Evolutionary conservation across 1,140 invertebrate species (phyloP).

Genomic region (Zaprionus capensis): DNA sequence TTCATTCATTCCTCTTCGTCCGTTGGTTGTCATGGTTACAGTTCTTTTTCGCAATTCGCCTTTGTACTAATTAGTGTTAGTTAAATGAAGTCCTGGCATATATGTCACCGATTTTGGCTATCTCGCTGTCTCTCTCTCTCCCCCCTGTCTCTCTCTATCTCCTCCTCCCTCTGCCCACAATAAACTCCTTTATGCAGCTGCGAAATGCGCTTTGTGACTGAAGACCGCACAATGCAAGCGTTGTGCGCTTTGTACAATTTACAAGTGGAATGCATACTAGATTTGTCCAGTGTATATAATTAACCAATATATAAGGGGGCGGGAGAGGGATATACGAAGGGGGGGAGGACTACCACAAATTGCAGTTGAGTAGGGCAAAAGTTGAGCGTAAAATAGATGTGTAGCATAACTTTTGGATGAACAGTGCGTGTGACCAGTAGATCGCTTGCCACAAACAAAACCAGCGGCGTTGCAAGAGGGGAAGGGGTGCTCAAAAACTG

Average conservation of each 20-base stretch:
- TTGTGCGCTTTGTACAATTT: neutral
- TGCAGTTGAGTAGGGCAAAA: constrained; percentile 34
- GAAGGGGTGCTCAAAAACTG: neutral
- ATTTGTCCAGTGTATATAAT: constrained; percentile 58
- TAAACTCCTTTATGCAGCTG: neutral
- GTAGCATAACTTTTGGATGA: constrained; percentile 62
- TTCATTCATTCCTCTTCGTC: too few species aligned
- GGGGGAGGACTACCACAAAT: constrained; percentile 53
- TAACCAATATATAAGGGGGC: constrained; percentile 42
- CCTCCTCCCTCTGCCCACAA: neutral
- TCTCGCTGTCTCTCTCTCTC: neutral
- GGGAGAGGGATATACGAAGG: neutral
- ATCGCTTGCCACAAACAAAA: neutral
- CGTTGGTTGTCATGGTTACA: neutral
- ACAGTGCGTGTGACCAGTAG: constrained; percentile 8
- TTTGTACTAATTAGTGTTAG: neutral
- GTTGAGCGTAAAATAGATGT: constrained; percentile 55
- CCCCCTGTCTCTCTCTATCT: neutral
- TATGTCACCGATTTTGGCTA: neutral
- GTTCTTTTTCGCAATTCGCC: neutral
- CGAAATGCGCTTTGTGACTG: neutral
- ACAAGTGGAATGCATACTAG: neutral
- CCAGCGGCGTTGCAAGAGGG: neutral
- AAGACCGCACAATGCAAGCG: neutral
- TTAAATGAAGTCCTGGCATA: neutral